Conservation (phyloP, 2,113 vertebrate genomes). For the Charadrius vociferus region DNA sequence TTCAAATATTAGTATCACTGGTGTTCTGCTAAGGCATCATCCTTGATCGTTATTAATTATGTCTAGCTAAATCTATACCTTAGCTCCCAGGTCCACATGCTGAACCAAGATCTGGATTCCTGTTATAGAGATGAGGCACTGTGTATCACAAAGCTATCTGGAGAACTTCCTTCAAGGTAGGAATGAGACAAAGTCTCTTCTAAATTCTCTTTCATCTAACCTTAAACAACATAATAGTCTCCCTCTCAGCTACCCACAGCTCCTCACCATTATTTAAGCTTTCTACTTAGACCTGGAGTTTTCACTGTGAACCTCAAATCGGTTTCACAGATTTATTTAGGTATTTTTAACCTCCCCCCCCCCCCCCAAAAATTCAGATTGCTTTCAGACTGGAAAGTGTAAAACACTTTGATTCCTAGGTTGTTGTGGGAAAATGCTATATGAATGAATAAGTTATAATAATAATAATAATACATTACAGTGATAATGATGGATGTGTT, state of each 20-base stretch:
- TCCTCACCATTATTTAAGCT: neutral
- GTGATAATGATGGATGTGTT: constrained; percentile 67
- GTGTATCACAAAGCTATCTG: neutral
- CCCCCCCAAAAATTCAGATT: neutral
- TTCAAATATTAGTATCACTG: neutral
- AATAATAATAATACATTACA: constrained; percentile 58
- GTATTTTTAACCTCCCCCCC: neutral
- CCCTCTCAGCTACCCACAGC: neutral
- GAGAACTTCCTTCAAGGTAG: neutral
- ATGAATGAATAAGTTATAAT: constrained; percentile 64
- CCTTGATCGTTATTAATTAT: neutral
- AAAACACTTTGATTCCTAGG: constrained; percentile 42
- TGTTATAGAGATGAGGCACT: neutral
- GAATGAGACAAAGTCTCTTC: neutral
- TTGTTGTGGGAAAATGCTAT: constrained; percentile 48
- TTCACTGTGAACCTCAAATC: neutral
- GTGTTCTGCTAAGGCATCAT: neutral
- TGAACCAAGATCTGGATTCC: neutral
- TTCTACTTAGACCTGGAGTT: neutral
- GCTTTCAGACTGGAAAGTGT: constrained; percentile 36
- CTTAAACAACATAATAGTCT: neutral
- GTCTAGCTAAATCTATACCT: neutral
- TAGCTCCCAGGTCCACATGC: neutral
- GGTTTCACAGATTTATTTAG: neutral
- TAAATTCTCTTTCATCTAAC: neutral